phyloP scores from a whole-genome alignment of 2,113 vertebrate genomes.

The Etheostoma spectabile region DNA sequence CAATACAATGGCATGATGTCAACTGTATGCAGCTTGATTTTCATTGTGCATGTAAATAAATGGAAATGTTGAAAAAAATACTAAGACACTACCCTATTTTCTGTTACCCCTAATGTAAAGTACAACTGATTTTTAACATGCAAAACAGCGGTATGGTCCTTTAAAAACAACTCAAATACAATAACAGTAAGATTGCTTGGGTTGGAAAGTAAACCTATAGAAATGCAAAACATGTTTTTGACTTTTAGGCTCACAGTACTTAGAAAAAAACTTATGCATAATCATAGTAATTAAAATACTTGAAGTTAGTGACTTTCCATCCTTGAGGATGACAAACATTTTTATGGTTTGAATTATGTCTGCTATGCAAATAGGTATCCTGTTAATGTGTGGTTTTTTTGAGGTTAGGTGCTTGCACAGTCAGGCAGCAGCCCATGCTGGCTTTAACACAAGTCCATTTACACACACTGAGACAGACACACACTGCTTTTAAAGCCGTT shows the following conservation, averaged over 20 bases:
- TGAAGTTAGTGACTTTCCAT: conserved; percentile 36
- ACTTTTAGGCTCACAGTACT: not conserved
- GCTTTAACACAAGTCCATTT: conserved; percentile 9
- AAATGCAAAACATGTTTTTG: not conserved
- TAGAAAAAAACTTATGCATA: conserved; percentile 16
- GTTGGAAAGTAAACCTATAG: not conserved
- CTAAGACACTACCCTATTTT: not conserved
- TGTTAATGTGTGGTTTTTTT: conserved; percentile 42
- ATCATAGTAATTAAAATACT: conserved; percentile 56
- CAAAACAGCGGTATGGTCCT: not conserved
- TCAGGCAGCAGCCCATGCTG: conserved; percentile 33
- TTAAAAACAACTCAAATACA: not conserved
- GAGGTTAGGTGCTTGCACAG: conserved; percentile 23
- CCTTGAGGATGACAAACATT: conserved; percentile 37
- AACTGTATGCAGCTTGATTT: not conserved
- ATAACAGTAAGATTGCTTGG: not conserved
- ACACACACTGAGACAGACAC: conserved; percentile 40
- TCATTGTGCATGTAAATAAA: not conserved
- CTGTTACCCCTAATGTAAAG: not conserved
- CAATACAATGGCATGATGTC: not conserved
- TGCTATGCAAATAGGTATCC: conserved; percentile 42
- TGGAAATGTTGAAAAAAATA: not conserved
- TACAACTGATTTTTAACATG: not conserved
- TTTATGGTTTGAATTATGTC: conserved; percentile 56
- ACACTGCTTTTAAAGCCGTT: conserved; percentile 50